Base-by-base conservation (phyloP, 2,888 invertebrate genomes). In the Nycteola revayana region DNA sequence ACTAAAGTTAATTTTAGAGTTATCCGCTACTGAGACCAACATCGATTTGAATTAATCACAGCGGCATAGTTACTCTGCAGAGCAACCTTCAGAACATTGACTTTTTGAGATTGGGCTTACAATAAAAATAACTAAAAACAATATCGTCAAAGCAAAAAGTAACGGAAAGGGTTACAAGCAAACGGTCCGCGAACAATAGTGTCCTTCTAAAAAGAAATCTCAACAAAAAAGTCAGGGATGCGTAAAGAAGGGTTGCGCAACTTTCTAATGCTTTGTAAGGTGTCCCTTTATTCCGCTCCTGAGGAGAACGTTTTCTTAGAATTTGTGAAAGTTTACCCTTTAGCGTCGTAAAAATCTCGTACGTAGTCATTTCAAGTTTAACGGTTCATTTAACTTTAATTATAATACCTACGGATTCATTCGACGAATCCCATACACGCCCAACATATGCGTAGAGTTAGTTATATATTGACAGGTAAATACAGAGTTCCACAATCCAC, bases 211-310 rank as follows among this genome's bases (percentile, higher is more conserved):
- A 77, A 82, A 78, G 75, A 63, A 62, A 73, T 71, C 71, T 69
- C 54, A 66, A 65, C 71, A 69, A 81, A 83, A 81, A 76, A 71
- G 48, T 63, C 68, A 65, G 68, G 67, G 74, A 74, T 65, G 69
- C 72, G 76, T 75, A 80, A 76, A 75, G 63, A 82, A 87, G 86
- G 86, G 87, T 88, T 88, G 85, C 81, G 75, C 79, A 88, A 88
- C 88, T 88, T 88, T 88, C 88, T 82, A 86, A 83, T 78, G 68
- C 83, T 73, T 87, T 86, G 84, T 85, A 72, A 85, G 81, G 78
- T 83, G 74, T 71, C 67, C 63, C 58, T 75, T 76, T 75, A 64
- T 65, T 64, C 41, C 45, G 49, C 64, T 56, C 49, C 47, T 49
- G 58, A 61, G 56, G 60, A 66, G 29, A 61, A 64, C 42, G 36